Conservation (phyloP, 1,140 invertebrate genomes). For the Antheraea pernyi region DNA sequence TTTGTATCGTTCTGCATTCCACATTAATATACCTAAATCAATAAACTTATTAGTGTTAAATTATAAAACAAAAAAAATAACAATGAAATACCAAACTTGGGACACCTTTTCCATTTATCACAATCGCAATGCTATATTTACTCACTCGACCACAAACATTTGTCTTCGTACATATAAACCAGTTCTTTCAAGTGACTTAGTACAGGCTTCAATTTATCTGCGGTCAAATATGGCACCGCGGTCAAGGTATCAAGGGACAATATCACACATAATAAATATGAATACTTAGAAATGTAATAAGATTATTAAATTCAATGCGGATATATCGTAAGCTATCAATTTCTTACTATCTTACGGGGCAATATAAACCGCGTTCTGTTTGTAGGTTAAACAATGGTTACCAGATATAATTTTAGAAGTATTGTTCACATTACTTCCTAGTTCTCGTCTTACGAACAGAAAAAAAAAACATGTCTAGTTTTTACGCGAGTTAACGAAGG, state of each 20-base stretch:
- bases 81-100: background rate
- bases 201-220: constrained; percentile 12
- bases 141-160: background rate
- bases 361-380: background rate
- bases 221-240: constrained; percentile 22
- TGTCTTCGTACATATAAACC: background rate
- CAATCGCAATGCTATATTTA: background rate
- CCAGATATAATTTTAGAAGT: too few species aligned
- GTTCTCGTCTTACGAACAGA: background rate
- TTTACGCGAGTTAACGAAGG: background rate
- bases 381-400: background rate
- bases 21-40: too few species aligned
- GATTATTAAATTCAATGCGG: background rate
- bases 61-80: background rate
- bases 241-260: constrained; percentile 24
- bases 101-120: background rate
- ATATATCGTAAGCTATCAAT: background rate
- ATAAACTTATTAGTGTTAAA: background rate
- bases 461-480: background rate
- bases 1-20: too few species aligned
- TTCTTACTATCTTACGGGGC: background rate
- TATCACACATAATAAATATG: constrained; percentile 16
- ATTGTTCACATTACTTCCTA: background rate
- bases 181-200: constrained; percentile 17
- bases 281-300: background rate